Conservation (phyloP, 2,888 invertebrate species). For the Caenorhabditis zanzibari region DNA sequence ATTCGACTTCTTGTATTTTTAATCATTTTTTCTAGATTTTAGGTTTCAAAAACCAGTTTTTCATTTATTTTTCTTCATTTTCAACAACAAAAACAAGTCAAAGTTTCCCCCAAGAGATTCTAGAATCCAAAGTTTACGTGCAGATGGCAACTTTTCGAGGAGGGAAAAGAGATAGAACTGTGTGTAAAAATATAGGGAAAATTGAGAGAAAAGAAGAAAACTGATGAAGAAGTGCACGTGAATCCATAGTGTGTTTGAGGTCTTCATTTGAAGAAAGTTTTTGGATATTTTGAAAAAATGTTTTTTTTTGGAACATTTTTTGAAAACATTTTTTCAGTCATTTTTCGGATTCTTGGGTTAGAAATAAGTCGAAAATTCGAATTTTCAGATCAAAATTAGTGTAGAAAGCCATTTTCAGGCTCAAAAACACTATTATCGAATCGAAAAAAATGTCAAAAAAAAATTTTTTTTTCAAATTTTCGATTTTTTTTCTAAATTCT, state of each 20-base stretch:
- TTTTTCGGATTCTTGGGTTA: neutral
- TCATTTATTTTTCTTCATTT: neutral
- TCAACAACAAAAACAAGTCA: neutral
- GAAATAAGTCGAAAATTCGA: no score
- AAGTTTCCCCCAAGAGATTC: neutral
- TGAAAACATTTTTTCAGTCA: neutral
- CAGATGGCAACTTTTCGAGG: constrained; percentile 35
- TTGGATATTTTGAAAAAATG: no score
- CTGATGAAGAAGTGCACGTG: neutral
- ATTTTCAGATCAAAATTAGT: no score
- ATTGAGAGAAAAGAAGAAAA: constrained; percentile 1
- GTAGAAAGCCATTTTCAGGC: no score
- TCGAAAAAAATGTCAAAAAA: no score
- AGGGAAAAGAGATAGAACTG: neutral
- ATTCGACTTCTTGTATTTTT: neutral
- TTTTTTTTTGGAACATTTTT: no score
- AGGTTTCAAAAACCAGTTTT: no score
- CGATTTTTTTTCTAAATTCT: no score
- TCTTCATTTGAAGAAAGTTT: neutral
- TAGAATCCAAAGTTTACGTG: constrained; percentile 23
- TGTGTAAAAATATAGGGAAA: neutral
- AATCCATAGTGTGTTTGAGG: neutral
- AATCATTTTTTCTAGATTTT: neutral
- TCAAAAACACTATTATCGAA: no score
- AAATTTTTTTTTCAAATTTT: no score